Conservation (phyloP, 1,140 invertebrate species). For the Diorhabda elongata region DNA sequence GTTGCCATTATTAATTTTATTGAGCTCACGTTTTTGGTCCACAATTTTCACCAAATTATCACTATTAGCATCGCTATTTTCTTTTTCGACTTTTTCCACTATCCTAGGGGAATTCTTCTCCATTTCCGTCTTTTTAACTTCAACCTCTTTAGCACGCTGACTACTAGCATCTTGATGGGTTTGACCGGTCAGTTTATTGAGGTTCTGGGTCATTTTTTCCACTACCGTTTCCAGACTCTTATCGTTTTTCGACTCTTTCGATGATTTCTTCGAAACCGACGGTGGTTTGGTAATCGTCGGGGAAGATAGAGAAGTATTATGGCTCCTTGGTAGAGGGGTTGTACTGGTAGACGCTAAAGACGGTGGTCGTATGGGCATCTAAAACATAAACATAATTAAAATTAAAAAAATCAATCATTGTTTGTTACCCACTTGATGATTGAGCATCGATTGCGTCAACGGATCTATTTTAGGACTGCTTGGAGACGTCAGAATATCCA, state of each 20-base stretch:
- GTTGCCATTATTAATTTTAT: not conserved
- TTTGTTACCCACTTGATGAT: conserved; percentile 10
- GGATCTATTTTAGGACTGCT: conserved; percentile 23
- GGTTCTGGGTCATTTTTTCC: conserved; percentile 42
- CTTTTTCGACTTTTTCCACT: not conserved
- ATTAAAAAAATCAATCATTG: too few species aligned
- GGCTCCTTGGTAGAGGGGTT: conserved; percentile 6
- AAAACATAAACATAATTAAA: not conserved
- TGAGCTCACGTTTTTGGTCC: not conserved
- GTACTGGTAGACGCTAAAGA: conserved; percentile 10
- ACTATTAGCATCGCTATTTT: not conserved
- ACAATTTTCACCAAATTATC: not conserved
- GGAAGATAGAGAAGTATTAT: conserved; percentile 12
- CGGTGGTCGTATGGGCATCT: conserved; percentile 6
- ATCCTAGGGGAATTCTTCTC: not conserved
- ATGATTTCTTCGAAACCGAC: conserved; percentile 19
- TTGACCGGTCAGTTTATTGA: conserved; percentile 19
- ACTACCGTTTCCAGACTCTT: conserved; percentile 43
- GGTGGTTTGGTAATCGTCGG: conserved; percentile 16
- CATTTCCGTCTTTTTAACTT: conserved; percentile 1
- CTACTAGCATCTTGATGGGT: conserved; percentile 15
- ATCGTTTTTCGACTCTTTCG: conserved; percentile 38
- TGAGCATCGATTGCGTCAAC: conserved; percentile 4
- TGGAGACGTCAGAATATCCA: conserved; percentile 26
- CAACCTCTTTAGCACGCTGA: conserved; percentile 5